Evolutionary conservation across 2,113 vertebrate species (phyloP), one percentile per base, ranked within the genome.

Genomic region (Siniperca chuatsi): DNA sequence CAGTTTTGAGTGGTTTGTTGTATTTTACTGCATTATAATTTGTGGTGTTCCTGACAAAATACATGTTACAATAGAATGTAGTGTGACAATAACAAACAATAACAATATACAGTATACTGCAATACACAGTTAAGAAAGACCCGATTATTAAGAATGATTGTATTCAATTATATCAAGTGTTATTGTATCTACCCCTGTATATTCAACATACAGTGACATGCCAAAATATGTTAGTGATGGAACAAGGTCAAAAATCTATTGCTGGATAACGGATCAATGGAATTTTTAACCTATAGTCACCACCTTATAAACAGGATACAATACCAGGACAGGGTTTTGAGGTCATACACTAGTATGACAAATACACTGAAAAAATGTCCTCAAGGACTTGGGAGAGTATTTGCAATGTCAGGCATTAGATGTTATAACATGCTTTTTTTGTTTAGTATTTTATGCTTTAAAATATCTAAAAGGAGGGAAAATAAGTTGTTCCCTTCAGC

Each of bases 171-270:
- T 9, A 25, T 80, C 44, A 44, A n/a, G 35, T 68, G 73, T 54
- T 62, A 21, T 12, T 60, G 60, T 78, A 35, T 60, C 66, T 60
- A 60, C 15, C 52, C 44, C 42, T 29, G 50, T 44, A 54, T 35
- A 48, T 52, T 37, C 29, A 60, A 72, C 40, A 72, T 46, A 68
- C 18, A 81, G 58, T 72, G 50, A 58, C 73, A 74, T 52, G 76
- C 54, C 44, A 35, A 21, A 35, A 74, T 35, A 18, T 29, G 16
- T 78, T 44, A 62, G 54, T 54, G 44, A 67, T 68, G 40, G 54
- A 54, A 50, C 44, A 16, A 18, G 29, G 37, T 80, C 67, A 21
- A 58, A 42, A 40, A 55, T 40, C 23, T 68, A 25, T 33, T 52
- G n/a, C 6, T 2, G 48, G 60, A 58, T 54, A 64, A 66, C 9